These are phyloP conservation scores for Corythucha ciliata DNA, from an alignment of 2,888 invertebrate species.

Conservation along the genomic window DNA sequence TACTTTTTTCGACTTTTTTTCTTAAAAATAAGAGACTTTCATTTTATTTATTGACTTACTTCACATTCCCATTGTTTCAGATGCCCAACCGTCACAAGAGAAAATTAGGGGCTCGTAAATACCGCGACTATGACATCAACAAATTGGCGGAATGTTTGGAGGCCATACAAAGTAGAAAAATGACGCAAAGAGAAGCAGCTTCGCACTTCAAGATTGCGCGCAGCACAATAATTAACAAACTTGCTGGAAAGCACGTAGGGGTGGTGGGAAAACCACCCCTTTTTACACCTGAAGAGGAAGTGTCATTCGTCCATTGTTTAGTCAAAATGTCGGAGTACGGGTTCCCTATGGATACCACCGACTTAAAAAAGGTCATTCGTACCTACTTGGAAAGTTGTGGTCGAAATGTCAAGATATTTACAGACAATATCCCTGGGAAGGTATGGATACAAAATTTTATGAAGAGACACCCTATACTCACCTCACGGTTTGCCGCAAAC, in stretches of 20 bases:
- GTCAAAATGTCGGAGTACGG: constrained; percentile 33
- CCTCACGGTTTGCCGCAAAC: constrained; percentile 30
- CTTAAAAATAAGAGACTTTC: no score
- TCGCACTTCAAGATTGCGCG: constrained; percentile 27
- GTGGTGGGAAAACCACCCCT: constrained; percentile 21
- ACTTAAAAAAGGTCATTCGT: constrained; percentile 8
- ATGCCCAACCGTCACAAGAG: constrained; percentile 3
- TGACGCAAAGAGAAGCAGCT: constrained; percentile 11
- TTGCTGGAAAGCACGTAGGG: constrained; percentile 29
- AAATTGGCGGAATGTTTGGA: constrained; percentile 11
- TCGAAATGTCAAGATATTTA: constrained; percentile 10
- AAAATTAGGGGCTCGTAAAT: neutral
- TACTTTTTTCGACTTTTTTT: no score
- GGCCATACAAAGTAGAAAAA: neutral
- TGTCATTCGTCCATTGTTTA: constrained; percentile 34
- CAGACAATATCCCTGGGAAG: constrained; percentile 34
- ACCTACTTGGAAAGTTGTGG: constrained; percentile 15
- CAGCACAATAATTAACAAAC: constrained; percentile 30
- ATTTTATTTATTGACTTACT: no score
- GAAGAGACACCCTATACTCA: constrained; percentile 27
- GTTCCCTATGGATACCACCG: constrained; percentile 34
- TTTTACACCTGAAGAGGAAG: constrained; percentile 29
- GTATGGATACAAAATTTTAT: constrained; percentile 34
- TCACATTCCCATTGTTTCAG: constrained; percentile 7
- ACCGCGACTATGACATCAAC: constrained; percentile 6